Base-by-base conservation (phyloP, 1,140 invertebrate genomes). In the Myzus persicae region DNA sequence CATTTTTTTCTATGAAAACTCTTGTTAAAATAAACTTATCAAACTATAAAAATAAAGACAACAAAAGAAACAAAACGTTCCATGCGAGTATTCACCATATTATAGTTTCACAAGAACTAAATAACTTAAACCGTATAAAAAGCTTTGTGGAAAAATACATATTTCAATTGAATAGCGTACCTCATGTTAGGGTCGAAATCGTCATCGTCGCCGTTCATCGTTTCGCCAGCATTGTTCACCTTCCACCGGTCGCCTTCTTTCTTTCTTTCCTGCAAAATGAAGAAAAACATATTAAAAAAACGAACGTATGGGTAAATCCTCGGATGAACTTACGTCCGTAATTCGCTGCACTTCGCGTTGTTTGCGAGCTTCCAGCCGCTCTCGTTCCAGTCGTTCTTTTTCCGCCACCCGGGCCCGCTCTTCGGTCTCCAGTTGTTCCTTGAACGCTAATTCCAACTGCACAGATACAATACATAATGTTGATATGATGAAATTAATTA, bases 261-360 rank as follows among this genome's bases (percentile, higher is more conserved):
- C 82, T 97, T 96, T 40, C 97, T 95, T 94, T 98, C 97, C 95
- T 96, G 93, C 31, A 94, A 93, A 94, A 94, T 90, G 0, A 46
- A 54, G 9, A 51, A 40, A 46, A 48, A 38, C 38, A 67, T n/a
- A 76, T 31, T 82, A 31, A 42, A 59, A 18, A 93, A 54, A 51
- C 3, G 1, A 40, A 38, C 48, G 26, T 26, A 1, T 44, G n/a
- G n/a, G n/a, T n/a, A 51, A 76, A 76, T 76, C 14, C 24, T n/a
- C 31, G 5, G 59, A 89, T 46, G 5, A 76, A 94, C 94, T 94
- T 95, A 96, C 96, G 94, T 98, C 97, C 0, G 98, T 97, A 93
- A 99, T 98, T 93, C 98, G 96, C 94, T 98, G 97, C 84, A 98
- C 97, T 95, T 99, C 98, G 93, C 97, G 96, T 93, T 97, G 96